Percentiles rank a stretch among this genome's conserved stretches.
Evolutionary conservation across 2,888 invertebrate genomes (phyloP).

Genomic region (Notodonta ziczac): DNA sequence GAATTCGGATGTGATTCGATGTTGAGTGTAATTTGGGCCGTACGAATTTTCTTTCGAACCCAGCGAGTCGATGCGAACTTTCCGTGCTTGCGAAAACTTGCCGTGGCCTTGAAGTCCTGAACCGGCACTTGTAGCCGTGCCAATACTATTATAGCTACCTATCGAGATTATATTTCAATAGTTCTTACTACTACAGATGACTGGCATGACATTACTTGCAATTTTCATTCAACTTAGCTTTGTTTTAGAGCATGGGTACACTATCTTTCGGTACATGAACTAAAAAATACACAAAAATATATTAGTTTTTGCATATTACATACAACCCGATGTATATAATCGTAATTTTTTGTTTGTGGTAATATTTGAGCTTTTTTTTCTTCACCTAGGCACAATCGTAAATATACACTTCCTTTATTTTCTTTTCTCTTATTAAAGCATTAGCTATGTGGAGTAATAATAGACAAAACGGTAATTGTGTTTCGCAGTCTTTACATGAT

Average conservation of each 20-base stretch:
- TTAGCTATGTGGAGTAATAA: constrained; percentile 1
- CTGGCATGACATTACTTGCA: neutral
- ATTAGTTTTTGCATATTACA: constrained; percentile 33
- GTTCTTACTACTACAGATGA: neutral
- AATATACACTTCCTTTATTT: neutral
- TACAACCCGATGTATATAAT: constrained; percentile 18
- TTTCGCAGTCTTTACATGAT: constrained; percentile 55
- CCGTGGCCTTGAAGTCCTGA: constrained; percentile 2
- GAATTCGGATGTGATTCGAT: neutral
- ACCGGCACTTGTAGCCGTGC: neutral
- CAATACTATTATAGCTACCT: constrained; percentile 5
- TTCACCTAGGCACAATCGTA: constrained; percentile 8
- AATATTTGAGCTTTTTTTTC: constrained; percentile 13
- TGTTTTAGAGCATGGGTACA: neutral
- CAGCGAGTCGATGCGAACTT: neutral
- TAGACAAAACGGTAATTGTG: neutral
- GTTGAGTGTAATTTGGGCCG: neutral
- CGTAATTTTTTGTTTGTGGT: constrained; percentile 14
- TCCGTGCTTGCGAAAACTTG: neutral
- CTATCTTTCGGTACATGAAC: neutral
- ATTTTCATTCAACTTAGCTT: neutral
- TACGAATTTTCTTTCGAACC: neutral
- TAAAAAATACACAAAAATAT: neutral
- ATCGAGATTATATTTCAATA: neutral
- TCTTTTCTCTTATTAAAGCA: neutral